Evolutionary conservation across 1,140 invertebrate genomes (phyloP).

Genomic region (Dendrolimus punctatus): DNA sequence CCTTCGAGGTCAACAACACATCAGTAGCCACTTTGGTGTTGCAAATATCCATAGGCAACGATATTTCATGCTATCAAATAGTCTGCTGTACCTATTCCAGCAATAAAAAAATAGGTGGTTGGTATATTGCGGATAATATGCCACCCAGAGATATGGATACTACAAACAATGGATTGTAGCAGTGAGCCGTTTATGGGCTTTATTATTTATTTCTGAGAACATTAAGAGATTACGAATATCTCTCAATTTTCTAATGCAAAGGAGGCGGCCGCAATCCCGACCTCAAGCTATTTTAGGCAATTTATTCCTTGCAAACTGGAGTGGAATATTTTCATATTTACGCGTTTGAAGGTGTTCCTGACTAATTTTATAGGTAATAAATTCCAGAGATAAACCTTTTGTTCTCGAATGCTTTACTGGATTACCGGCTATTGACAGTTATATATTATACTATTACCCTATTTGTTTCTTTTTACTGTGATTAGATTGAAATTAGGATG

Average conservation of each 20-base stretch:
- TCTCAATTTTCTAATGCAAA: constrained; percentile 9
- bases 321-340: constrained; percentile 19
- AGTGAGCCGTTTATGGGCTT: no score
- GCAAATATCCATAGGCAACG: no score
- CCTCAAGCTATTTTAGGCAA: constrained; percentile 13
- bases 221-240: no score
- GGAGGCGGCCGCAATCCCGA: constrained; percentile 16
- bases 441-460: constrained; percentile 10
- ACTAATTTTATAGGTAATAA: constrained; percentile 24
- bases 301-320: constrained; percentile 15
- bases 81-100: no score
- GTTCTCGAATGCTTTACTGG: constrained; percentile 13
- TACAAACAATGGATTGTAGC: no score
- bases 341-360: constrained; percentile 14
- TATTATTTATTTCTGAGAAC: no score
- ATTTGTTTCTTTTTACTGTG: not conserved
- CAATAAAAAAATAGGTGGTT: no score
- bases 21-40: no score
- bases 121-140: no score
- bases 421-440: constrained; percentile 16
- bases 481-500: constrained; percentile 2
- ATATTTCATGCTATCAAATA: no score
- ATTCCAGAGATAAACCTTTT: constrained; percentile 21
- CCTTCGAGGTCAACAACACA: no score
- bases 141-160: no score